phyloP scores from a whole-genome alignment of 1,140 invertebrate species.

The Copidosoma floridanum region DNA sequence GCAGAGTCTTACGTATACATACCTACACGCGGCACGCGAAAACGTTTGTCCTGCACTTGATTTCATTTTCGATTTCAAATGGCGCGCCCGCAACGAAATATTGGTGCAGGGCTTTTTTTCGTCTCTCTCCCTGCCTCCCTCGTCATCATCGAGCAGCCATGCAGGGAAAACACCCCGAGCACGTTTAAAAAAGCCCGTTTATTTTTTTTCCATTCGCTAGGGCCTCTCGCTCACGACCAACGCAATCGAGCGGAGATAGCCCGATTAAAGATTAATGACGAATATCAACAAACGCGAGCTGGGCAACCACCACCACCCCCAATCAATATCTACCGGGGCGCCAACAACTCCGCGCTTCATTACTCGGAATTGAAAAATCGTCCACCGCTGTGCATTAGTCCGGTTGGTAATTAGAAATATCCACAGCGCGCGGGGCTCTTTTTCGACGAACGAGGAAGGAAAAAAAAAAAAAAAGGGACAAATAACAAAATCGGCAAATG shows the following conservation, averaged over 20 bases:
- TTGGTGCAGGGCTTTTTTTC: too few relatives aligned
- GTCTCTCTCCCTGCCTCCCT: too few relatives aligned
- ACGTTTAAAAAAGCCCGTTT: conserved; percentile 18
- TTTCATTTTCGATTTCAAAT: conserved; percentile 57
- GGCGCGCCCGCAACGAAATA: conserved; percentile 25
- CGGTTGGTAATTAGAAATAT: conserved; percentile 52
- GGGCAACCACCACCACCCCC: conserved; percentile 25
- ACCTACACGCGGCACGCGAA: conserved; percentile 32
- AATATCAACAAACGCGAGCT: conserved; percentile 50
- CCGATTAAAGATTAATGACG: conserved; percentile 55
- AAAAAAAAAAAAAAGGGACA: conserved; percentile 7
- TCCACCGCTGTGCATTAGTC: conserved; percentile 36
- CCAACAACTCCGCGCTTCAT: conserved; percentile 41
- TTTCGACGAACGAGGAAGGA: conserved; percentile 11
- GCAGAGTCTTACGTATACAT: too few relatives aligned
- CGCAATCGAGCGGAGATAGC: conserved; percentile 17
- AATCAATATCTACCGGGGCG: conserved; percentile 17
- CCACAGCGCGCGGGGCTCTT: conserved; percentile 33
- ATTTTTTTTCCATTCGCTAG: conserved; percentile 28
- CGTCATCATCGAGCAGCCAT: not conserved
- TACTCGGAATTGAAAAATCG: conserved; percentile 51
- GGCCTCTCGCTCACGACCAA: conserved; percentile 21
- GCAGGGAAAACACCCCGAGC: conserved; percentile 10
- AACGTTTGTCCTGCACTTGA: conserved; percentile 56
- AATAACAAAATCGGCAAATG: conserved; percentile 24